Base-by-base conservation (phyloP, 2,797 vertebrate genomes). In the Clarias laeviceps region DNA sequence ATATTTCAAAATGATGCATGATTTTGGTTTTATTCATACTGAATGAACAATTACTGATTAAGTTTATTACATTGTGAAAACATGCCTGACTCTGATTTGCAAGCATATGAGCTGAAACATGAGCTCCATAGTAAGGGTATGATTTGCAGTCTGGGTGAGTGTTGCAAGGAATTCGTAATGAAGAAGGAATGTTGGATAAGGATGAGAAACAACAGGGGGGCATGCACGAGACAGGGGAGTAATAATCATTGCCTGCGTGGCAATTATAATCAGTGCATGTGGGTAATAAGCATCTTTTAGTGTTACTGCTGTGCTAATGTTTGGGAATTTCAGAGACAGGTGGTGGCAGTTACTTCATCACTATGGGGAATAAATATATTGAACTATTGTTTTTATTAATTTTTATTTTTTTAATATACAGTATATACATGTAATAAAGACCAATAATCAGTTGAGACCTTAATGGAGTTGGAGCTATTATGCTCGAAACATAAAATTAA, bases 251-350 rank as follows among this genome's bases (percentile, higher is more conserved):
- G 87, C 91, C 88, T 93, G 94, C 93, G 87, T 82, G 79, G 92
- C 90, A 93, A 94, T 95, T 94, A 95, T 94, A 93, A 94, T 95
- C 93, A 94, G 91, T 91, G 91, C 91, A 92, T 89, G 90, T 91
- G 91, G 89, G 88, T 91, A 92, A 91, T 93, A 91, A 93, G 93
- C 92, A 92, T 93, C 90, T 94, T 90, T 90, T 88, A 91, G 89
- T 90, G 72, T 83, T 78, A 89, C 83, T 34, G 77, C 85, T 69
- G 83, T 81, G n/a, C 27, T 80, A 80, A 88, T 86, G 85, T 66
- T 22, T 76, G 80, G 80, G 64, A 54, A 77, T 66, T 73, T 68
- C 32, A 84, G 87, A 84, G 83, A 82, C 83, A 84, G 74, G 83
- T 88, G 88, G 80, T 70, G 70, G 69, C 73, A 74, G 69, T 84